Evolutionary conservation across 2,113 vertebrate species (phyloP), one percentile per base, ranked within the genome.

Genomic region (Cephalopterus ornatus): DNA sequence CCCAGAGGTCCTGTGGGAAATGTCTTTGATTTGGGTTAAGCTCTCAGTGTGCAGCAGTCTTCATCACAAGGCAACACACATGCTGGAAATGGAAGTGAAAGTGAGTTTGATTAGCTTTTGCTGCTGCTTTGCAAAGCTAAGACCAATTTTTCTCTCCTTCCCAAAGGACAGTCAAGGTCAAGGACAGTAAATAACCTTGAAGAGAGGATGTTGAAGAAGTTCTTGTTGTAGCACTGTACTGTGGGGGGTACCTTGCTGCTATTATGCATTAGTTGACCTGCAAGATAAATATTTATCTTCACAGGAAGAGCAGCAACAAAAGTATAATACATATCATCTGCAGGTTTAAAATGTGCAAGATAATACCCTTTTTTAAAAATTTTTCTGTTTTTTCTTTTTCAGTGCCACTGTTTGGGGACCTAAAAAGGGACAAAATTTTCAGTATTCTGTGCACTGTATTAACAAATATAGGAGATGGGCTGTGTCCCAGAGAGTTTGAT

Each of bases 221-320:
- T 90, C 17, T 89, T 80, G 37, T 14, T 89, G 28, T 58, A 52
- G 39, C 24, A 53, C 12, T 74, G 16, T 14, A 26, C 28, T 71
- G 11, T 61, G 17, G 30, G 74, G 58, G 12, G 80, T 53, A n/a
- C 65, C 55, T 17, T 94, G 46, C 46, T 97, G 72, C 61, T 85
- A 5, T 62, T 67, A 76, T 59, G 17, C 26, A 8, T 63, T 78
- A 50, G n/a, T 11, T 94, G 55, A 75, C 65, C 50, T 84, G 56
- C 50, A 68, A 41, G 58, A 63, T 62, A 95, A 94, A 62, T 94
- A 92, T 90, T 89, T 91, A 42, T 23, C 62, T 76, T 96, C 47
- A 52, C 17, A 77, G 53, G 12, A 52, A 52, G 5, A 92, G 5
- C 59, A 86, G 39, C 15, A 85, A 46, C 30, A 56, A 95, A 90